phyloP scores from a whole-genome alignment of 2,888 invertebrate genomes.

The Alsophila aescularia region DNA sequence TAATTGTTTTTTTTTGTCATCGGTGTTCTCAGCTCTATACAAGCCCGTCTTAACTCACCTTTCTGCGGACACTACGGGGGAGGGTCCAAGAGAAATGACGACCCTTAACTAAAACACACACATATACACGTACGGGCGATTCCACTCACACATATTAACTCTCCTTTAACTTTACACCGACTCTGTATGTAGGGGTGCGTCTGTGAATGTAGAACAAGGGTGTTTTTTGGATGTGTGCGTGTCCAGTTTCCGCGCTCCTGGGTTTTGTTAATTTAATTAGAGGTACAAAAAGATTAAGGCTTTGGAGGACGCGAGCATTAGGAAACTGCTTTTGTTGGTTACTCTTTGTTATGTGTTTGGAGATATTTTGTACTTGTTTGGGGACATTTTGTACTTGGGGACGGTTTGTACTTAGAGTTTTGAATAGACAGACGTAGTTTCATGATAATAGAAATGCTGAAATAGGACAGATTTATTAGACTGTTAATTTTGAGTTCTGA shows the following conservation, averaged over 20 bases:
- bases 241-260: constrained; percentile 82
- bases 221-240: constrained; percentile 61
- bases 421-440: not conserved
- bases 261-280: constrained; percentile 85
- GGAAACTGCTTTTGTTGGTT: constrained; percentile 74
- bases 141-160: constrained; percentile 58
- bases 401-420: constrained; percentile 4
- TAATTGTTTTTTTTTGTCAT: not conserved
- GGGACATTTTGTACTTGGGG: not conserved
- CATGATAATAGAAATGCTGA: not conserved
- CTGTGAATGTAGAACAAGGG: constrained; percentile 49
- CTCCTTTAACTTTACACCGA: constrained; percentile 50
- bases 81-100: constrained; percentile 85
- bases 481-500: constrained; percentile 10
- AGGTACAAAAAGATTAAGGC: constrained; percentile 84
- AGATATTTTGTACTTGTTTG: constrained; percentile 4
- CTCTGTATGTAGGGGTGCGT: constrained; percentile 48
- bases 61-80: constrained; percentile 84
- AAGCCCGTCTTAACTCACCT: constrained; percentile 79
- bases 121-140: constrained; percentile 70
- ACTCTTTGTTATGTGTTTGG: constrained; percentile 44
- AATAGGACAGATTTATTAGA: constrained; percentile 4
- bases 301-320: constrained; percentile 77
- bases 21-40: constrained; percentile 56
- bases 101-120: constrained; percentile 85